Evolutionary conservation across 2,797 vertebrate species (phyloP), one percentile per base, ranked within the genome.

Genomic region (Neosilurus mollespiculum): DNA sequence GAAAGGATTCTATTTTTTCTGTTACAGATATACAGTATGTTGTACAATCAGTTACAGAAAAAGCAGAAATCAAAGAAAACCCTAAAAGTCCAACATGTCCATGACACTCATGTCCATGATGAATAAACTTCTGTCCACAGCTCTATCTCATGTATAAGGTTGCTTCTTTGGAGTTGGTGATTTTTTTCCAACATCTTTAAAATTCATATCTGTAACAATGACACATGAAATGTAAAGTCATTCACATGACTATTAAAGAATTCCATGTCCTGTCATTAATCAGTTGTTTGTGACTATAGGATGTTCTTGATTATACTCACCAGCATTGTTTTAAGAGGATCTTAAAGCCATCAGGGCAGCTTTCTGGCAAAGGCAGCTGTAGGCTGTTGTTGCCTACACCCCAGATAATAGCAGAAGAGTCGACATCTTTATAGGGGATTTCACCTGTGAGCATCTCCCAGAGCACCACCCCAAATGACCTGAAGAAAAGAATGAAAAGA

Each of bases 321-420:
- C 98, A 99, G 94, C 97, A 98, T 88, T 99, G 98, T 69, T 95
- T 94, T 84, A 99, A 95, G 77, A 99, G 94, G 86, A 99, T 96
- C 92, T 98, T 99, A 94, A 99, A 99, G 89, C 97, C 97, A 0
- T 99, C 98, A 0, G 98, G 98, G 88, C 98, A 99, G 92, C 96
- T 95, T 64, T 97, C 96, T 26, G 98, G 98, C 2, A 99, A 95
- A 4, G 97, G 98, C 89, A 99, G 94, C 90, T 98, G 96, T 16
- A 99, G 96, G 90, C 98, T 98, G 93, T 99, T 99, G 93, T 98
- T 99, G 69, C 98, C 98, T 71, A 99, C 98, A 2, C 98, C 97
- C 98, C 98, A 99, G 88, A 99, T 99, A 80, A 99, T 99, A 83
- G 98, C 98, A 0, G 98, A 99, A 1, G 98, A 99, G 89, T 99